Conservation (phyloP, 2,797 vertebrate species). For the Urosaurus nigricauda region DNA sequence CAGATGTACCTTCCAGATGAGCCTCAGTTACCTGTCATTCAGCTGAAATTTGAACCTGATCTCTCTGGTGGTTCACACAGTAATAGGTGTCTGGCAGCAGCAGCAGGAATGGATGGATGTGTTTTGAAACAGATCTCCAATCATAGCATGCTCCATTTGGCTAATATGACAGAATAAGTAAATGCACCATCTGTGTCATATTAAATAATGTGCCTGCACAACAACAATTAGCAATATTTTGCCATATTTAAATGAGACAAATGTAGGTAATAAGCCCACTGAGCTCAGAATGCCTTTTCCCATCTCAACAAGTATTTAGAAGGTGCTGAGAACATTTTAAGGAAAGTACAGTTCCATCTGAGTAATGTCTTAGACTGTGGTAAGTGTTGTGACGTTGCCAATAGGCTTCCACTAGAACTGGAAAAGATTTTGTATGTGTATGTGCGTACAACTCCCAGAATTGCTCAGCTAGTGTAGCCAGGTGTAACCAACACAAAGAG, state of each 20-base stretch:
- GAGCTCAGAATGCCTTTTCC: neutral
- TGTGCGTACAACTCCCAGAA: too few species aligned
- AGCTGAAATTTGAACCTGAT: constrained; percentile 23
- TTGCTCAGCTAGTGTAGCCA: neutral
- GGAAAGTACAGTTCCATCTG: constrained; percentile 1
- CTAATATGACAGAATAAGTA: neutral
- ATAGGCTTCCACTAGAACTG: neutral
- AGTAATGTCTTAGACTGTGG: neutral
- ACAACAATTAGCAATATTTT: constrained; percentile 37
- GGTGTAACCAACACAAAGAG: neutral
- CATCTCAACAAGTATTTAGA: neutral
- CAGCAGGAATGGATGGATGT: neutral
- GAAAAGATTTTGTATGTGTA: too few species aligned
- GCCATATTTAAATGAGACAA: neutral
- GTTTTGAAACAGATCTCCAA: constrained; percentile 45
- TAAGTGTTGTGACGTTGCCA: too few species aligned
- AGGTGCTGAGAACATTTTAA: neutral
- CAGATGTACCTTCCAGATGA: neutral
- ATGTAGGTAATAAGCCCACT: constrained; percentile 20
- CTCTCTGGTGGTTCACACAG: constrained; percentile 19
- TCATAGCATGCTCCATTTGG: constrained; percentile 26
- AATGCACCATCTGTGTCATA: neutral
- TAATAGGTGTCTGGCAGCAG: neutral
- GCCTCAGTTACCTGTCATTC: constrained; percentile 15
- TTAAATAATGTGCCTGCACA: constrained; percentile 18